Evolutionary conservation across 2,888 invertebrate species (phyloP).

Genomic region (Polylopha cassiicola): DNA sequence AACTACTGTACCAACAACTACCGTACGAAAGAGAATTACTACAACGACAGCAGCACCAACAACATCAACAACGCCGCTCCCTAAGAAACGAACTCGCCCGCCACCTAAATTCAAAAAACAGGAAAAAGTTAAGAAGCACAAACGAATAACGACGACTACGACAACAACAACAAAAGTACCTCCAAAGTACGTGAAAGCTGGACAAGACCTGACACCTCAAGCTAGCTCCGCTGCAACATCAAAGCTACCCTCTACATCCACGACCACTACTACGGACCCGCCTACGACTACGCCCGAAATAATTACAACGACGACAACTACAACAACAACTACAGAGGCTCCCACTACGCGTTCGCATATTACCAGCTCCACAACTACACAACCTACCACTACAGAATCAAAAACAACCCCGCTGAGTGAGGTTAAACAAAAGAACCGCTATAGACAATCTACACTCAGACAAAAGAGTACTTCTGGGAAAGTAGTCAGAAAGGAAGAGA

Average conservation of each 20-base stretch:
- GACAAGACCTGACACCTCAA: conserved; percentile 53
- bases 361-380: conserved; percentile 30
- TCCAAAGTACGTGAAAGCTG: conserved; percentile 40
- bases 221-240: conserved; percentile 51
- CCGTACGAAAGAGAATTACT: conserved; percentile 26
- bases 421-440: conserved; percentile 54
- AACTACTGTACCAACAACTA: conserved; percentile 24
- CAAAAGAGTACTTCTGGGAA: conserved; percentile 68
- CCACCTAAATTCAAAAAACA: conserved; percentile 55
- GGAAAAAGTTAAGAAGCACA: conserved; percentile 59
- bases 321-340: conserved; percentile 28
- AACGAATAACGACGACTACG: conserved; percentile 52
- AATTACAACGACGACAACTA: conserved; percentile 32
- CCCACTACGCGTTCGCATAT: conserved; percentile 24
- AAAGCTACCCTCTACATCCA: conserved; percentile 34
- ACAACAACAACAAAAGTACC: conserved; percentile 30
- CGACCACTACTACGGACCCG: conserved; percentile 35
- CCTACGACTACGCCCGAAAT: conserved; percentile 27
- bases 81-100: conserved; percentile 60
- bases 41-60: conserved; percentile 34
- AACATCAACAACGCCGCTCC: conserved; percentile 40
- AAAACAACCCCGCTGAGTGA: conserved; percentile 1
- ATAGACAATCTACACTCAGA: conserved; percentile 62
- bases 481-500: conserved; percentile 60
- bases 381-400: conserved; percentile 23